These are phyloP conservation scores for Alectoris magna DNA, from an alignment of 2,797 vertebrate genomes.

Conservation along the genomic window DNA sequence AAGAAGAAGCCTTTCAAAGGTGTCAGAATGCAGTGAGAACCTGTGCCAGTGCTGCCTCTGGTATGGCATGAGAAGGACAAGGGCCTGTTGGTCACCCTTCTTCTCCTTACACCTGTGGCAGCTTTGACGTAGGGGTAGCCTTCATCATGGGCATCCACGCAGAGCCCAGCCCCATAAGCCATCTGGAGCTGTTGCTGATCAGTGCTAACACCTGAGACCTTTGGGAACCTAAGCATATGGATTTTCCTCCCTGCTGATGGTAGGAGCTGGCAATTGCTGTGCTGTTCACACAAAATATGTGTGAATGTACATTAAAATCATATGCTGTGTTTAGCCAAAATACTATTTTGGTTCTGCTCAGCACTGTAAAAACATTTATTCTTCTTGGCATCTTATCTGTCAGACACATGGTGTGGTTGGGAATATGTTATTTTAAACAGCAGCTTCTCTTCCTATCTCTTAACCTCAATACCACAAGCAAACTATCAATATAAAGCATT, in stretches of 20 bases:
- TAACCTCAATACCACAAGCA: conserved; percentile 20
- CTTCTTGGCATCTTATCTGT: conserved; percentile 26
- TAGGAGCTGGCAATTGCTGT: conserved; percentile 5
- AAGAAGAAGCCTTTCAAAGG: neutral
- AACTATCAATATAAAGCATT: conserved; percentile 53
- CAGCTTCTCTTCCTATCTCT: conserved; percentile 22
- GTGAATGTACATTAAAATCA: conserved; percentile 33
- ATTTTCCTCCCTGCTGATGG: neutral
- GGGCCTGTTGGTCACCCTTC: neutral
- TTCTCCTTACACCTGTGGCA: neutral
- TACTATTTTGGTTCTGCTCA: conserved; percentile 23
- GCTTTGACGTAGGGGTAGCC: neutral
- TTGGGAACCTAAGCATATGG: neutral
- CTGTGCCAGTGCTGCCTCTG: neutral
- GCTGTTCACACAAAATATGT: neutral
- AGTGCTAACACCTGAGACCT: neutral
- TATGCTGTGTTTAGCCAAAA: conserved; percentile 41
- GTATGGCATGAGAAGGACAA: neutral
- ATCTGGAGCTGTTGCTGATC: neutral
- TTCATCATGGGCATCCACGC: neutral
- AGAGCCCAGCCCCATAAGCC: neutral
- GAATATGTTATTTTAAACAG: conserved; percentile 71
- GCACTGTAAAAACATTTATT: conserved; percentile 17
- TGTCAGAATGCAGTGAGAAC: neutral
- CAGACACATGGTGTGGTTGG: conserved; percentile 54